Evolutionary conservation across 2,113 vertebrate genomes (phyloP), one percentile per base, ranked within the genome.

Genomic region (Condylura cristata): DNA sequence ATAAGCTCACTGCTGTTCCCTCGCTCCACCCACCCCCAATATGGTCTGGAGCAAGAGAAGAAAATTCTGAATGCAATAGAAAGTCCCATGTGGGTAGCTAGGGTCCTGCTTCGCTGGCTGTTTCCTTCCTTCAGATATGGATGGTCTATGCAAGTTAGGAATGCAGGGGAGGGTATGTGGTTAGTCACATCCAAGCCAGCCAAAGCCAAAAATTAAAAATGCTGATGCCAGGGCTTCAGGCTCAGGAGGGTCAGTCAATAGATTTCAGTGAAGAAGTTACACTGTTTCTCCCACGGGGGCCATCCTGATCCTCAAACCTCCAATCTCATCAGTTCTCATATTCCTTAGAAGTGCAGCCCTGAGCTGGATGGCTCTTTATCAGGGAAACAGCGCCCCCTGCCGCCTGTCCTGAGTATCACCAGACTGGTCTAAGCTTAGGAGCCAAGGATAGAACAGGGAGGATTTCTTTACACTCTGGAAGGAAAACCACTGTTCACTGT

Each of bases 351-450:
- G 13, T 13, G 16, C 39, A 0, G 7, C 32, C 2, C 1, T 2
- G 2, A 24, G 2, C 3, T 16, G 51, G n/a, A 6, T 8, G 12
- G 7, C 34, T 63, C 87, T 93, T 96, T 91, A 70, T 2, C 91
- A 30, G 78, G 96, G 91, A 94, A 89, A 91, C 17, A 91, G 95
- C 76, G 17, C 91, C 91, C 89, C 76, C 97, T 97, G 89, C 96
- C 87, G 97, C 58, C 90, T 2, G 5, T 71, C 5, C 4, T 12
- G 34, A 66, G 6, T 8, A 34, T 5, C 20, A 46, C 17, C 32
- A 16, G 32, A 10, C 3, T 74, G 24, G n/a, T 14, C 34, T 41
- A 8, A 2, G 11, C 32, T 79, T 46, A 2, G 22, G 7, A 26
- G 4, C 37, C 2, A 8, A 86, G 68, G 14, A 5, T 66, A n/a